Percentiles rank a stretch among this genome's conserved stretches.
These are phyloP conservation scores for Elymnias hypermnestra DNA, from an alignment of 1,140 invertebrate genomes.

Conservation along the genomic window DNA sequence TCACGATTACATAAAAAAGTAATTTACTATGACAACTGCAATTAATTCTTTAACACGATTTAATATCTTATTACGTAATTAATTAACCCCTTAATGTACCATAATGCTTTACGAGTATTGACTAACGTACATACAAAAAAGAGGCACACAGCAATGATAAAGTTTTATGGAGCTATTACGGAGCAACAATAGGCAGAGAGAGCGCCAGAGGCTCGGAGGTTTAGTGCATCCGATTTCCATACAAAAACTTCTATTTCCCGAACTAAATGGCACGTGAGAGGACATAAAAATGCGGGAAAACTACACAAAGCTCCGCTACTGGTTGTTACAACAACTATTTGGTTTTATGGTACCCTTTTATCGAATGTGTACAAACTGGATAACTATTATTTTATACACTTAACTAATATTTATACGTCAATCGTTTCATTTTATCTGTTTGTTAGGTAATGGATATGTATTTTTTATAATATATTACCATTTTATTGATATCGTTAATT, in stretches of 20 bases:
- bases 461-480: no score
- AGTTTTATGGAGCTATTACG: constrained; percentile 62
- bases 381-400: constrained; percentile 1
- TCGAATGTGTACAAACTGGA: constrained; percentile 3
- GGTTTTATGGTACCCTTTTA: constrained; percentile 18
- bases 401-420: not conserved
- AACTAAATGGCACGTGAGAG: constrained; percentile 67
- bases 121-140: constrained; percentile 19
- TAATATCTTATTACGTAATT: no score
- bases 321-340: constrained; percentile 17
- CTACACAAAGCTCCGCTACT: constrained; percentile 38
- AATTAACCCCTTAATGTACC: not conserved
- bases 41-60: no score
- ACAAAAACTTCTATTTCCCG: constrained; percentile 68
- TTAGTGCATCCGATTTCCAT: constrained; percentile 69
- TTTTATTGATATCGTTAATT: no score
- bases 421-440: no score
- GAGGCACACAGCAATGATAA: constrained; percentile 50
- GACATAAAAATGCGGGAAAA: constrained; percentile 68
- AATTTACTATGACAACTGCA: no score
- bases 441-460: no score
- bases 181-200: constrained; percentile 61
- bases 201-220: constrained; percentile 39
- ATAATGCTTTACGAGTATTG: constrained; percentile 36
- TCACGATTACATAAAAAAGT: no score